These are phyloP conservation scores for Sinohyriopsis cumingii DNA, from an alignment of 2,888 invertebrate species.

Conservation along the genomic window DNA sequence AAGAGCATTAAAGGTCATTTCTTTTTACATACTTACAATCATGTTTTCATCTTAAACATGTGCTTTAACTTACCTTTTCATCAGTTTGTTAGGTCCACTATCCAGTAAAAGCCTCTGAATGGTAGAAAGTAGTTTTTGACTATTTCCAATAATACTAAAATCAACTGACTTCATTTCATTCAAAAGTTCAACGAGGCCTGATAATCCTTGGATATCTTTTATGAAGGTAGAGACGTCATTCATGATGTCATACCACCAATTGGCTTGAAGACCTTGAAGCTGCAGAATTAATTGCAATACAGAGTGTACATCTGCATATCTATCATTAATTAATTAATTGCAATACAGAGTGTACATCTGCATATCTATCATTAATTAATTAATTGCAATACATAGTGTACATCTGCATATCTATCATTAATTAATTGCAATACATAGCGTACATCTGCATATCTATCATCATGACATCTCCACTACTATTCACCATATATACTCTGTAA, in stretches of 20 bases:
- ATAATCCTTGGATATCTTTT: constrained; percentile 25
- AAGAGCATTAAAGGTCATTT: too few species aligned
- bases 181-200: constrained; percentile 13
- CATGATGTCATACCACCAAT: constrained; percentile 17
- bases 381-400: neutral
- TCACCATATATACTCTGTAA: too few species aligned
- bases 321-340: neutral
- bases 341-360: neutral
- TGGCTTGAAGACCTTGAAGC: constrained; percentile 3
- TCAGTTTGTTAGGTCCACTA: constrained; percentile 46
- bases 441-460: neutral
- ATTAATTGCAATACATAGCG: neutral
- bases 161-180: constrained; percentile 18
- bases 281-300: constrained; percentile 1
- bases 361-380: neutral
- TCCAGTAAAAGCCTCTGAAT: constrained; percentile 45
- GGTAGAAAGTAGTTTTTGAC: constrained; percentile 26
- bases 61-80: constrained; percentile 35
- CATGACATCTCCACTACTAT: too few species aligned
- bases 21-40: too few species aligned
- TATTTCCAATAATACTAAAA: constrained; percentile 16
- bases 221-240: constrained; percentile 20
- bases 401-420: too few species aligned
- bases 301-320: neutral
- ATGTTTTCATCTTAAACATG: too few species aligned